Base-by-base conservation (phyloP, 2,113 vertebrate species). In the Sphyrna mokarran region DNA sequence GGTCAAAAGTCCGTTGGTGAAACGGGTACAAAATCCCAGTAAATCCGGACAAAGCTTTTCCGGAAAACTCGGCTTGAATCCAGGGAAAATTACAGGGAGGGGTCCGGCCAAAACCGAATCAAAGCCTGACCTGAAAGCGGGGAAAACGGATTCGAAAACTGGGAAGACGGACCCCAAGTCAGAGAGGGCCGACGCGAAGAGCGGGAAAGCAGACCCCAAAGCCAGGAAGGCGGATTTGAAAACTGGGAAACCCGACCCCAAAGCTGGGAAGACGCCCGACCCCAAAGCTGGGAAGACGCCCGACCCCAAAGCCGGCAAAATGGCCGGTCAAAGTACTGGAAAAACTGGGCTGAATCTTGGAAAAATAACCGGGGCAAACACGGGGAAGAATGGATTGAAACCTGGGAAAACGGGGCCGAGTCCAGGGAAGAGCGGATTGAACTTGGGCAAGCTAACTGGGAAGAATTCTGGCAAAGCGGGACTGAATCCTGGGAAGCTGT, bases 391-490 rank as follows among this genome's bases (percentile, higher is more conserved):
- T 6, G 89, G 14, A 66, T 8, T 40, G 89, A 93, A 93, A 40
- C 22, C 89, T 37, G 89, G 89, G 16, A 93, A 93, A 20, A 3
- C 89, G 18, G 89, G 89, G 66, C 89, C 29, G 37, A 93, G 89
- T 18, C 61, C 63, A 3, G 89, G 89, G 89, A 93, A 93, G n/a
- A 68, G 16, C 0, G 89, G 61, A 37, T 66, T 93, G 89, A 93
- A 93, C 9, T 58, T 93, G 8, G 89, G 89, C n/a, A 93, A 93
- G 37, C n/a, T 93, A 68, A 93, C 89, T 8, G 89, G 61, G 61
- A 22, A 33, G 6, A 93, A 93, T 20, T 0, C 10, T 96, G 0
- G 96, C 97, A 0, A 98, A 99, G 95, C 98, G 98, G 76, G 97
- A 97, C 96, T 95, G 96, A 63, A 94, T 97, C 97, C 58, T 97